phyloP scores from a whole-genome alignment of 2,113 vertebrate genomes.

The Piprites chloris region DNA sequence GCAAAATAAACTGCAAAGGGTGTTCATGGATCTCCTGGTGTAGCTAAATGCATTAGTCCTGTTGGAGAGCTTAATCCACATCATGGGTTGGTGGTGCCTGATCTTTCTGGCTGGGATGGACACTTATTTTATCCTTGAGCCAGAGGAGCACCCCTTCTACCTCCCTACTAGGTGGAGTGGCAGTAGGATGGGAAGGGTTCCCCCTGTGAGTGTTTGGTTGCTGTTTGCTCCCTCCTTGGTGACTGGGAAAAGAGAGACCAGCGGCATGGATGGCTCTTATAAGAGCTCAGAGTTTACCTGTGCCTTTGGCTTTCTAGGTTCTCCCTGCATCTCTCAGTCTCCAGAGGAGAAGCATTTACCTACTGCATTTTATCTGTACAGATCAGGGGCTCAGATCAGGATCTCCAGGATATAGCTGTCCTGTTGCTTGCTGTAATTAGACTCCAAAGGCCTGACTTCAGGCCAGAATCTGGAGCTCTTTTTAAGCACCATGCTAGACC shows the following conservation, averaged over 20 bases:
- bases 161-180: fast-evolving
- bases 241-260: background rate
- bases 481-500: background rate
- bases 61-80: background rate
- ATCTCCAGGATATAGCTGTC: background rate
- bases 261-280: background rate
- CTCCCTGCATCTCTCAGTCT: background rate
- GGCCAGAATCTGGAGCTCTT: background rate
- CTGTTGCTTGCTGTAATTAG: background rate
- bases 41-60: background rate
- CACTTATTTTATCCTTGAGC: background rate
- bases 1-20: background rate
- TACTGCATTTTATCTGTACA: background rate
- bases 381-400: background rate
- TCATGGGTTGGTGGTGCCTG: background rate
- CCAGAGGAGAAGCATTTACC: background rate
- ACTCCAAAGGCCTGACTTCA: background rate
- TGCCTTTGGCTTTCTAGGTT: background rate
- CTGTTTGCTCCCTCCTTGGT: background rate
- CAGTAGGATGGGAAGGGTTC: background rate
- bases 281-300: background rate
- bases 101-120: background rate
- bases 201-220: background rate
- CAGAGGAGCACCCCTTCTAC: background rate
- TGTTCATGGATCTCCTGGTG: background rate